These are phyloP conservation scores for Protonibea diacanthus DNA, from an alignment of 2,797 vertebrate genomes.

Conservation along the genomic window DNA sequence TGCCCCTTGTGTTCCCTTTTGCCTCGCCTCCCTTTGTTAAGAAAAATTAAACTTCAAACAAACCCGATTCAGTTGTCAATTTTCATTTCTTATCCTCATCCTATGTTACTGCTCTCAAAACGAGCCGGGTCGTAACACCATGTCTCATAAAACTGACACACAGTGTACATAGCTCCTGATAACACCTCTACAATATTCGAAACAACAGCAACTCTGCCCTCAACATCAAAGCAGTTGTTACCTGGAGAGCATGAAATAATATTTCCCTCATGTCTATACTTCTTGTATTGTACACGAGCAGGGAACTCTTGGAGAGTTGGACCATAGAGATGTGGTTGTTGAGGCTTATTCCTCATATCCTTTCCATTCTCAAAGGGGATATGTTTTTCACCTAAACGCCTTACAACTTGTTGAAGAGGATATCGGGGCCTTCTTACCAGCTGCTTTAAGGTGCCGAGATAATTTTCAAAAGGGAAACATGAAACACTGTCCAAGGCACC, in stretches of 20 bases:
- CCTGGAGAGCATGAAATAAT: not conserved
- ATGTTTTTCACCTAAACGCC: not conserved
- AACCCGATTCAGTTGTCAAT: too few species aligned
- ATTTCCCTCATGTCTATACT: not conserved
- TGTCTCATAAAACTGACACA: not conserved
- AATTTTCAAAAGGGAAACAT: constrained; percentile 2
- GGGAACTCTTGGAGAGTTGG: too few species aligned
- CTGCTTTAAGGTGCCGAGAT: not conserved
- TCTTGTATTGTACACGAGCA: not conserved
- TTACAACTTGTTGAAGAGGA: not conserved
- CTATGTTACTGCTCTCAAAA: too few species aligned
- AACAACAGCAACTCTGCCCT: not conserved
- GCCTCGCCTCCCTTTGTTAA: too few species aligned
- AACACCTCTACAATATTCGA: not conserved
- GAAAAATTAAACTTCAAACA: too few species aligned
- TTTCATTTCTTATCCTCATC: too few species aligned
- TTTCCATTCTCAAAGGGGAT: not conserved
- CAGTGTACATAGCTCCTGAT: not conserved
- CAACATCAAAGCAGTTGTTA: constrained; percentile 1
- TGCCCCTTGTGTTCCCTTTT: too few species aligned
- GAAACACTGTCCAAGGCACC: not conserved
- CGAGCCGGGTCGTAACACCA: too few species aligned
- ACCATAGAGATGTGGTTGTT: not conserved
- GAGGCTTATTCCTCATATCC: not conserved
- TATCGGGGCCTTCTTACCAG: not conserved